Conservation (phyloP, 1,140 invertebrate genomes). For the Drosophila jambulina region DNA sequence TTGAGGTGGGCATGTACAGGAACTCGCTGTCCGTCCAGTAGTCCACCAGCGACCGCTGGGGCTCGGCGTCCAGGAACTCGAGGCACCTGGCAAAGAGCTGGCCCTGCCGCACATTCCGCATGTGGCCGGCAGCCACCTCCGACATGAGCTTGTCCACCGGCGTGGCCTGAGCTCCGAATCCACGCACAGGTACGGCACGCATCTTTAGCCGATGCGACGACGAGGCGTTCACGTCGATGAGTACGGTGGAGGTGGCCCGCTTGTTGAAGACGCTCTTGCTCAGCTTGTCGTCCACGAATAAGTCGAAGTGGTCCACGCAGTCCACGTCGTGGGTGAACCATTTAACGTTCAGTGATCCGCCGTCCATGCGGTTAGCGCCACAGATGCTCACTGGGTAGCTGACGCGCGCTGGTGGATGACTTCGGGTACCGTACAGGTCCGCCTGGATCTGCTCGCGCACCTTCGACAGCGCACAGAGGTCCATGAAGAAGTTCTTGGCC, state of each 20-base stretch:
- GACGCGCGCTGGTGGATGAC: constrained; percentile 6
- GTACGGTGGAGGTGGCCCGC: constrained; percentile 28
- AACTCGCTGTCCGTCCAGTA: constrained; percentile 68
- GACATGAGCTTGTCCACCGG: constrained; percentile 41
- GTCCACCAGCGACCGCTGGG: constrained; percentile 35
- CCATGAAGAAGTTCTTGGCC: constrained; percentile 65
- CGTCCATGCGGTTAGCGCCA: constrained; percentile 34
- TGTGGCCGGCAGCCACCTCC: constrained; percentile 42
- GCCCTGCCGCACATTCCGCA: constrained; percentile 33
- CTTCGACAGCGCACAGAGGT: constrained; percentile 47
- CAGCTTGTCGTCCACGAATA: constrained; percentile 42
- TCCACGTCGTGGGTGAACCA: constrained; percentile 62
- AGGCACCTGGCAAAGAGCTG: constrained; percentile 43
- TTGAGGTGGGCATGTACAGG: constrained; percentile 51
- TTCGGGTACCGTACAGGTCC: constrained; percentile 25
- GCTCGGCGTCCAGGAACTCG: constrained; percentile 10
- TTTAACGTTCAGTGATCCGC: constrained; percentile 32
- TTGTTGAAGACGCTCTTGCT: constrained; percentile 47
- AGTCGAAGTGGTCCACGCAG: constrained; percentile 52
- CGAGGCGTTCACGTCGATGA: constrained; percentile 51
- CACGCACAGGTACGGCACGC: constrained; percentile 36
- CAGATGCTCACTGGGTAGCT: constrained; percentile 54
- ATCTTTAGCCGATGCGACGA: constrained; percentile 42
- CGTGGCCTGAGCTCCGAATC: neutral
- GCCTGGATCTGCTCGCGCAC: constrained; percentile 28